Evolutionary conservation across 1,140 invertebrate genomes (phyloP).

Genomic region (Pantala flavescens): DNA sequence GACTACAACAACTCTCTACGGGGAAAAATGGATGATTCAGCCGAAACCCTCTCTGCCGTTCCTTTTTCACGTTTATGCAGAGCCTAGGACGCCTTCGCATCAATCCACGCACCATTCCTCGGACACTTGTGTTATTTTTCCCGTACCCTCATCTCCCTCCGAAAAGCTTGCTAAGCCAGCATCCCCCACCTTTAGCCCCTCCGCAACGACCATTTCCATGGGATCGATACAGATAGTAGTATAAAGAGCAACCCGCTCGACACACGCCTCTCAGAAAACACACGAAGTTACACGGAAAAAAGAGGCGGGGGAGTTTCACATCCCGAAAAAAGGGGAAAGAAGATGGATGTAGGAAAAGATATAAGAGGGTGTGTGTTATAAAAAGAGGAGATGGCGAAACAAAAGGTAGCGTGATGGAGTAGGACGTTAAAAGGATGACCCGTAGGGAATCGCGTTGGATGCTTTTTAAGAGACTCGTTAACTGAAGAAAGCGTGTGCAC

Average conservation of each 20-base stretch:
- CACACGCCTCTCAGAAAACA: neutral
- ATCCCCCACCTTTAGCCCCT: neutral
- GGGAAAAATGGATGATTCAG: no score
- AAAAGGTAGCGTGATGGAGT: no score
- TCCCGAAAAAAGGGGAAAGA: neutral
- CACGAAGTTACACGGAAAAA: neutral
- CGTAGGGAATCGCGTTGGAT: no score
- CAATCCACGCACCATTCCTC: neutral
- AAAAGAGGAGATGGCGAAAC: no score
- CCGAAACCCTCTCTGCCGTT: no score
- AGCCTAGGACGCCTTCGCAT: neutral
- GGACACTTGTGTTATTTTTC: neutral
- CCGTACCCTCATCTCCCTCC: neutral
- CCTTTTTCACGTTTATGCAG: no score
- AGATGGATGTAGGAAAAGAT: neutral
- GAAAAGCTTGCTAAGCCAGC: constrained; percentile 4
- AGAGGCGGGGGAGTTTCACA: neutral
- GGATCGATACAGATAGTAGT: constrained; percentile 5
- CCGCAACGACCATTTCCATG: neutral
- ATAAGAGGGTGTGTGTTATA: no score
- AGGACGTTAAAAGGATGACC: no score
- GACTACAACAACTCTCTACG: no score
- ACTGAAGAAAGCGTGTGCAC: no score
- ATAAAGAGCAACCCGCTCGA: neutral
- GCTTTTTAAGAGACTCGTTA: no score